A percentile compares a stretch with the other conserved stretches of the same genome.
These are phyloP conservation scores for Chaitophorus viminalis DNA, from an alignment of 2,888 invertebrate species.

Conservation along the genomic window DNA sequence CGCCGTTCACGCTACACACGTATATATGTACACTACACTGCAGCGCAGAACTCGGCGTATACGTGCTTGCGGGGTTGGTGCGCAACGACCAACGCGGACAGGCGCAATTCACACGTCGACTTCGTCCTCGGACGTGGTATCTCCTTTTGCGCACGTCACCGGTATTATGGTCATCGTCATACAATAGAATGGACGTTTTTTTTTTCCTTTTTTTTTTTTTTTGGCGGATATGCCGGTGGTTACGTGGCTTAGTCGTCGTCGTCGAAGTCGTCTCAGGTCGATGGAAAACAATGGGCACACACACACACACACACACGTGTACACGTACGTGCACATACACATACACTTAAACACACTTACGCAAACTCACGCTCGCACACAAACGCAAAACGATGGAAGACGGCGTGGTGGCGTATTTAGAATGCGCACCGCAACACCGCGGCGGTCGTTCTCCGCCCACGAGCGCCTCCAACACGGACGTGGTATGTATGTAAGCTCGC, in stretches of 20 bases:
- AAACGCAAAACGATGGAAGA: neutral
- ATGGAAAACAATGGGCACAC: slow-evolving; percentile 51
- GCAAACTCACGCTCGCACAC: neutral
- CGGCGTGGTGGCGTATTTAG: slow-evolving; percentile 18
- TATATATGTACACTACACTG: too few relatives aligned
- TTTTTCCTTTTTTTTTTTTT: slow-evolving; percentile 29
- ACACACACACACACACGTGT: neutral
- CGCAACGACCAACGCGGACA: neutral
- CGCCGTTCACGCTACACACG: neutral
- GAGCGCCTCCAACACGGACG: slow-evolving; percentile 59
- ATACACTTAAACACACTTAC: neutral
- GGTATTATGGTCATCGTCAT: neutral
- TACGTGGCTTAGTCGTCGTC: slow-evolving; percentile 40
- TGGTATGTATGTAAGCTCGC: slow-evolving; percentile 35
- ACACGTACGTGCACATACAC: neutral
- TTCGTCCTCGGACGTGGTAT: neutral
- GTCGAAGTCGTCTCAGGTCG: slow-evolving; percentile 34
- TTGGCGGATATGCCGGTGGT: slow-evolving; percentile 60
- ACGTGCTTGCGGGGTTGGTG: slow-evolving; percentile 25
- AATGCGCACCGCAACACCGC: slow-evolving; percentile 26
- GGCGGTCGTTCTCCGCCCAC: slow-evolving; percentile 53
- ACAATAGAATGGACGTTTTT: neutral
- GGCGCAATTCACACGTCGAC: neutral
- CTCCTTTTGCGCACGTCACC: neutral
- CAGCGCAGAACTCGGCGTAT: too few relatives aligned